Evolutionary conservation across 1,140 invertebrate genomes (phyloP), one percentile per base, ranked within the genome.

Genomic region (Ganaspis sp.): DNA sequence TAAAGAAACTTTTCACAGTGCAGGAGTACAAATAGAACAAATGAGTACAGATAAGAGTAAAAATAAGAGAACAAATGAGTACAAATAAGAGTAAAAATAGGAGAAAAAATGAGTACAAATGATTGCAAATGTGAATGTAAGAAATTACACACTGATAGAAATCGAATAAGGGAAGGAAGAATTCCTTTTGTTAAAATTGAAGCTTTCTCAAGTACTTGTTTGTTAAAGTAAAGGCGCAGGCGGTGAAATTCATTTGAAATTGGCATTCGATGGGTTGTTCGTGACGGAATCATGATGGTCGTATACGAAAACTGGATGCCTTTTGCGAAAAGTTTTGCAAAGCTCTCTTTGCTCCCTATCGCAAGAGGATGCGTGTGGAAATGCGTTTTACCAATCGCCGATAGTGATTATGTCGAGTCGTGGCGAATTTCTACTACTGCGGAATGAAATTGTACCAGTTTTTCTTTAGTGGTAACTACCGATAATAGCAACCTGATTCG

Each of bases 401-500:
- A 64, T 64, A 26, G 54, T 29, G 54, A 64, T 64, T 64, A 64
- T 64, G 54, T 64, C 54, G 54, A 64, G 54, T 64, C 54, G 54
- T 29, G 54, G 54, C 23, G 54, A 64, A 64, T 64, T 64, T 64
- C 54, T 64, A 64, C 54, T 64, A 64, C 54, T 3, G 6, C 15
- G 54, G 54, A 64, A 64, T 64, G 54, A 64, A n/a, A 64, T 64
- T 64, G 54, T 64, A 64, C 54, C 54, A 29, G 54, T 64, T 64
- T 64, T 64, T 64, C 54, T 64, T 64, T 64, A 12, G 21, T n/a
- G 23, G 23, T 64, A 64, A 64, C 54, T 64, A 15, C 54, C 54
- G 54, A 64, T 64, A 64, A 64, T 64, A 64, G 54, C 54, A 64
- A 64, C 54, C 54, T 64, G 54, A 64, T 64, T 64, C 54, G 54